phyloP scores from a whole-genome alignment of 53 echinoderm and acorn worm genomes.

The Temnopleurus reevesii region DNA sequence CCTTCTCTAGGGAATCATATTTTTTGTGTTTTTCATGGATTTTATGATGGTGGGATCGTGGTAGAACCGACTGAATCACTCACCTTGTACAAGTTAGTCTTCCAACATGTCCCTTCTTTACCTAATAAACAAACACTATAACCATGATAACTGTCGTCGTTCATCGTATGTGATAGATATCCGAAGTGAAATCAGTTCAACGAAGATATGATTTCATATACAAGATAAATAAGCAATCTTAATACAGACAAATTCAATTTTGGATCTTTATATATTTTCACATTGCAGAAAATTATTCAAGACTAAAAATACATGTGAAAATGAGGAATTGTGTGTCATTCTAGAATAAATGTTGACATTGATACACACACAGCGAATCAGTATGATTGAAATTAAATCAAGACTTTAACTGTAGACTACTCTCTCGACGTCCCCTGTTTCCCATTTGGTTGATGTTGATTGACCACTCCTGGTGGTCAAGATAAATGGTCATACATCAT shows the following conservation, averaged over 20 bases:
- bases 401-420: neutral
- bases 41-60: constrained; percentile 13
- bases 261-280: no score
- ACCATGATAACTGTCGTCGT: no score
- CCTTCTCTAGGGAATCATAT: constrained; percentile 44
- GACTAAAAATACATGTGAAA: no score
- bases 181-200: neutral
- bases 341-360: neutral
- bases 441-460: neutral
- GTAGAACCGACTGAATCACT: neutral
- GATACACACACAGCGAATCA: neutral
- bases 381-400: neutral
- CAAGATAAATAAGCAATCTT: neutral
- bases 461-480: constrained; percentile 24
- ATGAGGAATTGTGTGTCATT: no score
- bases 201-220: neutral
- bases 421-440: neutral
- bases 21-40: neutral
- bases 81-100: neutral
- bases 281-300: no score
- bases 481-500: neutral
- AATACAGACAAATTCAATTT: neutral
- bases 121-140: no score
- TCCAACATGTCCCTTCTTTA: neutral
- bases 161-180: no score